These are phyloP conservation scores for Tympanoctomys barrerae DNA, from an alignment of 2,797 vertebrate species.

Conservation along the genomic window DNA sequence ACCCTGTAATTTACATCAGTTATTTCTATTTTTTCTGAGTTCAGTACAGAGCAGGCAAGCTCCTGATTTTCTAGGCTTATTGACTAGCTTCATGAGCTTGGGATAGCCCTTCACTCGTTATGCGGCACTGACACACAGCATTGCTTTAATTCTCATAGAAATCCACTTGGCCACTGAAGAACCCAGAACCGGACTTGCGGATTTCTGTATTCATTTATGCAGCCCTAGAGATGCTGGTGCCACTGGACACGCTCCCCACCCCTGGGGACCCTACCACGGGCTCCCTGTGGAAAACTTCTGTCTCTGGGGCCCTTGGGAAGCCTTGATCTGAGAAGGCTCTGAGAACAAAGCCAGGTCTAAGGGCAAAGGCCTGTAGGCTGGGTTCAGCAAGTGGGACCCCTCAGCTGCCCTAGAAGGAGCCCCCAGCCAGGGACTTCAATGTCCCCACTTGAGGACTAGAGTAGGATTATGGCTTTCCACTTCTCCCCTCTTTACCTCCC, in stretches of 20 bases:
- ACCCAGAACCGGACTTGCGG: background rate
- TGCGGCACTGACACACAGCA: background rate
- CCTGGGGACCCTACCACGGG: background rate
- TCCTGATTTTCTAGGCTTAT: slow-evolving; percentile 25
- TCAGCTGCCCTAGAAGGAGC: slow-evolving; percentile 15
- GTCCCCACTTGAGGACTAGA: slow-evolving; percentile 35
- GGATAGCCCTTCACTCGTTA: background rate
- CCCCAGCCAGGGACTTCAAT: slow-evolving; percentile 30
- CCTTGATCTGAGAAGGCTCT: slow-evolving; percentile 30
- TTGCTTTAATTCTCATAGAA: background rate
- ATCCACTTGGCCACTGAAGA: background rate
- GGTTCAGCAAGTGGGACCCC: background rate
- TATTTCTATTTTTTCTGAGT: background rate
- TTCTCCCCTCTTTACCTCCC: background rate
- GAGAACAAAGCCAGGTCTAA: background rate
- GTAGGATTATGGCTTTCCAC: slow-evolving; percentile 27
- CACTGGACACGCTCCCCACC: background rate
- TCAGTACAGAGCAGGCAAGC: slow-evolving; percentile 15
- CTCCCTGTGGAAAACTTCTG: background rate
- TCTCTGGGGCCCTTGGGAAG: background rate
- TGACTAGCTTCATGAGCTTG: background rate
- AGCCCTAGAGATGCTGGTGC: background rate
- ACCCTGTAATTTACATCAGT: background rate
- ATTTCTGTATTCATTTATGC: background rate
- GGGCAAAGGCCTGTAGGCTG: background rate